Evolutionary conservation across 2,888 invertebrate species (phyloP), one percentile per base, ranked within the genome.

Genomic region (Drosophila rubida): DNA sequence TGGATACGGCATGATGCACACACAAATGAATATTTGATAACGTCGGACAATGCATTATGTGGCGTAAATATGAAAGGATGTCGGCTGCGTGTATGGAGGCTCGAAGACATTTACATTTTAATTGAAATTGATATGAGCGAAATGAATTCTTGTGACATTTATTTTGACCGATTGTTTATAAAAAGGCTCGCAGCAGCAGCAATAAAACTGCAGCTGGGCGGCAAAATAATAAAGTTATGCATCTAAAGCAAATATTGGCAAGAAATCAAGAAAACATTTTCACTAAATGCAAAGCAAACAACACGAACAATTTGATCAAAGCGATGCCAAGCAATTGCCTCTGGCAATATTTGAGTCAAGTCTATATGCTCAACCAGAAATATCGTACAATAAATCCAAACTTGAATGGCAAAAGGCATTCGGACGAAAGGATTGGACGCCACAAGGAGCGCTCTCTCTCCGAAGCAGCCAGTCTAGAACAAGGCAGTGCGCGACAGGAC

Each of bases 311-410:
- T 65, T 65, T 62, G 74, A 62, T 70, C 62, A 75, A 63, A 58
- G 50, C 46, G 53, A 63, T 53, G 55, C 53, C 69, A 61, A 68
- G 39, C 69, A 78, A 61, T 61, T 73, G 75, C 77, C 68, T 49
- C 13, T 49, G 62, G 75, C 86, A 71, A 75, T 71, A 85, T 80
- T 85, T 71, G 69, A 66, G 74, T 22, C 67, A 49, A 67, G 66
- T 71, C 72, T 69, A 49, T 74, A 61, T 73, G 69, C 53, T 62
- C 55, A 73, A 54, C 70, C 71, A 73, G 51, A 67, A 73, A 73
- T 79, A 77, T 70, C 71, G 65, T 64, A 60, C 85, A 71, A 82
- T 78, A 75, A 85, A 85, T 82, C 80, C 85, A 69, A 82, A 73
- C 82, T 73, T 65, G 69, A 84, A 71, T 68, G 71, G 57, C 65